A percentile compares a stretch with the other conserved stretches of the same genome.
Conservation (phyloP, 1,140 invertebrate species). For the Pemphigus obesinymphae region DNA sequence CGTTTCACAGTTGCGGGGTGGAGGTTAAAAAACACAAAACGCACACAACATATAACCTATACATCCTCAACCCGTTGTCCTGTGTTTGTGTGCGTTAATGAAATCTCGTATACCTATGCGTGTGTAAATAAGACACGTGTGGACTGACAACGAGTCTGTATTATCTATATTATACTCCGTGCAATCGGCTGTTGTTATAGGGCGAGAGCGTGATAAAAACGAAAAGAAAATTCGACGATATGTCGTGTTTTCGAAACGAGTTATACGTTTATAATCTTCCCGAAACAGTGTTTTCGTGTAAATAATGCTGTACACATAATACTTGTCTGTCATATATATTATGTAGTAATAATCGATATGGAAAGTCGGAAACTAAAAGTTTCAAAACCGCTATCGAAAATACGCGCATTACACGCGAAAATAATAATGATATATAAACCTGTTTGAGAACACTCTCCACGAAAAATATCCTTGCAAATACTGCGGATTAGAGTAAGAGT, state of each 20-base stretch:
- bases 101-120: too few species aligned
- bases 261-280: not conserved
- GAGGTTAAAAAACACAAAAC: not conserved
- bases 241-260: not conserved
- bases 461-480: too few species aligned
- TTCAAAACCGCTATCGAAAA: not conserved
- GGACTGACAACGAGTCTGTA: too few species aligned
- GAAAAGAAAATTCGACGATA: not conserved
- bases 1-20: not conserved
- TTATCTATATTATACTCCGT: too few species aligned
- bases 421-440: not conserved
- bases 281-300: too few species aligned
- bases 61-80: not conserved
- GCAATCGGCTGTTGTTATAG: too few species aligned
- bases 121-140: too few species aligned
- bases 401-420: not conserved
- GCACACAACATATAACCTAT: not conserved
- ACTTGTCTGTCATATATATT: too few species aligned
- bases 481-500: too few species aligned
- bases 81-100: too few species aligned
- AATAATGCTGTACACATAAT: too few species aligned
- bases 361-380: not conserved
- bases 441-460: too few species aligned
- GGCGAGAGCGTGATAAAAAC: not conserved
- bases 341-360: not conserved